Evolutionary conservation across 1,140 invertebrate genomes (phyloP).

Genomic region (Drosophila subobscura): DNA sequence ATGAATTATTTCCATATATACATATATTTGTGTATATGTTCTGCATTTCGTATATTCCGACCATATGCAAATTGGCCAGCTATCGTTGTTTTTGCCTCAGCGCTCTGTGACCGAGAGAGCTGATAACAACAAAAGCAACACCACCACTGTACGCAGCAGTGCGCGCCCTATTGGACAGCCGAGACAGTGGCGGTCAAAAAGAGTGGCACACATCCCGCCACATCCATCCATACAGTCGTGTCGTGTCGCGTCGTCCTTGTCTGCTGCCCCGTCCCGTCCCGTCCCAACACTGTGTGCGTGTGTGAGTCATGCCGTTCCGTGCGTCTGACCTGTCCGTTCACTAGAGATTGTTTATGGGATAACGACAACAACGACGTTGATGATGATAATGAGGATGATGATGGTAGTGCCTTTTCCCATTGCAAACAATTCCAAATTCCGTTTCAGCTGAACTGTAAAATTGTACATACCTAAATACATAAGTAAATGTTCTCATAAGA

Average conservation of each 20-base stretch:
- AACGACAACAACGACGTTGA: slow-evolving; percentile 31
- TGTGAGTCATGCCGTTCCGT: slow-evolving; percentile 39
- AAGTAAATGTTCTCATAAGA: not conserved
- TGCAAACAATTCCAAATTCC: slow-evolving; percentile 9
- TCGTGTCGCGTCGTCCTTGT: slow-evolving; percentile 34
- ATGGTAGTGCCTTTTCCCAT: slow-evolving; percentile 16
- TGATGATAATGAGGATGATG: slow-evolving; percentile 4
- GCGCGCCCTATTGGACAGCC: slow-evolving; percentile 54
- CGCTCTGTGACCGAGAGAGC: slow-evolving; percentile 19
- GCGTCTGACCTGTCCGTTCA: slow-evolving; percentile 41
- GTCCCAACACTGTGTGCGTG: slow-evolving; percentile 14
- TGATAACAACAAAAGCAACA: slow-evolving; percentile 61
- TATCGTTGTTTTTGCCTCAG: slow-evolving; percentile 43
- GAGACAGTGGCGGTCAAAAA: slow-evolving; percentile 65
- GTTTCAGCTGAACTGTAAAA: slow-evolving; percentile 48
- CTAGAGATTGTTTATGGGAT: slow-evolving; percentile 64
- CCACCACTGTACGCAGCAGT: slow-evolving; percentile 45
- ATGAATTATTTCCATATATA: slow-evolving; percentile 42
- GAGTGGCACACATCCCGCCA: slow-evolving; percentile 29
- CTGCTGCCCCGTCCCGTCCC: not conserved
- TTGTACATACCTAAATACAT: slow-evolving; percentile 43
- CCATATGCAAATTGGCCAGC: slow-evolving; percentile 75
- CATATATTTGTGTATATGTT: slow-evolving; percentile 13
- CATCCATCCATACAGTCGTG: slow-evolving; percentile 29
- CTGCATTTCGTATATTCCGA: slow-evolving; percentile 39